phyloP scores from a whole-genome alignment of 1,140 invertebrate species.

The Drosophila biarmipes region DNA sequence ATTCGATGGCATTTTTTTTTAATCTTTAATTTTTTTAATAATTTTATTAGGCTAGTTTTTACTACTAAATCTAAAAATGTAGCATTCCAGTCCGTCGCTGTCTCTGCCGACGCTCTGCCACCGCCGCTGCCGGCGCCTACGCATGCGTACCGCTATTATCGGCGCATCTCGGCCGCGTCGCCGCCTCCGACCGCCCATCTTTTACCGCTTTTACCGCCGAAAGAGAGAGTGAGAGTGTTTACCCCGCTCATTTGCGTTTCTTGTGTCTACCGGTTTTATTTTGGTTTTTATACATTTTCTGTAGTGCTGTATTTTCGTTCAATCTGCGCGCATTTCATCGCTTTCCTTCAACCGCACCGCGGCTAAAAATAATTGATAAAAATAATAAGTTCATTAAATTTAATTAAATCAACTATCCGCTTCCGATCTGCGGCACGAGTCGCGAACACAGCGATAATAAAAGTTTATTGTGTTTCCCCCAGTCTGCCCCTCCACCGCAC shows the following conservation, averaged over 20 bases:
- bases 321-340: slow-evolving; percentile 54
- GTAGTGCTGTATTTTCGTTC: slow-evolving; percentile 43
- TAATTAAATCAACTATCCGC: slow-evolving; percentile 69
- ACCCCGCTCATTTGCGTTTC: slow-evolving; percentile 75
- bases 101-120: background rate
- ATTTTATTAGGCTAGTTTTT: background rate
- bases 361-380: slow-evolving; percentile 46
- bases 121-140: slow-evolving; percentile 47
- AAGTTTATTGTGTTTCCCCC: slow-evolving; percentile 50
- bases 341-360: slow-evolving; percentile 20
- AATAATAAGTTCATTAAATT: slow-evolving; percentile 77
- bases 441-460: slow-evolving; percentile 45
- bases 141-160: slow-evolving; percentile 46
- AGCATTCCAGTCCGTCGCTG: background rate
- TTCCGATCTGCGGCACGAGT: slow-evolving; percentile 73
- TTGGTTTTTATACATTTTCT: slow-evolving; percentile 24
- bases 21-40: too few relatives aligned
- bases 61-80: slow-evolving; percentile 1
- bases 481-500: slow-evolving; percentile 22
- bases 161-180: slow-evolving; percentile 34
- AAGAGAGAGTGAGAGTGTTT: slow-evolving; percentile 79
- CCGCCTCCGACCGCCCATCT: slow-evolving; percentile 34
- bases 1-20: too few relatives aligned
- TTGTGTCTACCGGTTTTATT: slow-evolving; percentile 72
- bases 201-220: slow-evolving; percentile 70